Evolutionary conservation across 2,888 invertebrate genomes (phyloP).

Genomic region (Drosophila peninsularis): DNA sequence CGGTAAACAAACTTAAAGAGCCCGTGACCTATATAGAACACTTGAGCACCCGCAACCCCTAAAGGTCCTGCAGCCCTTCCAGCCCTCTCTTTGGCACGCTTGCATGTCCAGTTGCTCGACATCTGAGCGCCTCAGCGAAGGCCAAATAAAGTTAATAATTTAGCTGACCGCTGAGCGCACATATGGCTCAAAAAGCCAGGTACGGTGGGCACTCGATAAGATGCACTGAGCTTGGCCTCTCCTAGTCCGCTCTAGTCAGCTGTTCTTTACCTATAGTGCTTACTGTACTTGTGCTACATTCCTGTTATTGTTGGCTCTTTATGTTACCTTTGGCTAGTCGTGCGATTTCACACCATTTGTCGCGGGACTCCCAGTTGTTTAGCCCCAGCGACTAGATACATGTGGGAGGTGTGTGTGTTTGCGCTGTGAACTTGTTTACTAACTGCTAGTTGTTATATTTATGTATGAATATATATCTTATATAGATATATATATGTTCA

Average conservation of each 20-base stretch:
- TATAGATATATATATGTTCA: not conserved
- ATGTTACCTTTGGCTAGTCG: slow-evolving; percentile 11
- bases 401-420: slow-evolving; percentile 34
- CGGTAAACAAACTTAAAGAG: slow-evolving; percentile 67
- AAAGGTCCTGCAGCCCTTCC: not conserved
- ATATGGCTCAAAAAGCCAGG: slow-evolving; percentile 38
- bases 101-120: slow-evolving; percentile 50
- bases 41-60: not conserved
- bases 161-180: slow-evolving; percentile 39
- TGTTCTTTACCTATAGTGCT: not conserved
- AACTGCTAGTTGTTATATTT: slow-evolving; percentile 14
- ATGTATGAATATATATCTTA: not conserved
- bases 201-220: not conserved
- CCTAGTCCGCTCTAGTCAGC: not conserved
- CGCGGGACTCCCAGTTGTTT: slow-evolving; percentile 29
- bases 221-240: not conserved
- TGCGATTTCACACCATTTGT: slow-evolving; percentile 42
- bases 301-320: not conserved
- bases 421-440: slow-evolving; percentile 29
- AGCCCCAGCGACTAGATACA: slow-evolving; percentile 3
- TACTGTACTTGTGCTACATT: slow-evolving; percentile 9
- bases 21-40: slow-evolving; percentile 64
- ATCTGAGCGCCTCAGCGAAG: slow-evolving; percentile 45
- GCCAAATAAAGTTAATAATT: slow-evolving; percentile 64
- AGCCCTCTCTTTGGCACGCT: slow-evolving; percentile 19